These are phyloP conservation scores for Plebejus argus DNA, from an alignment of 2,888 invertebrate genomes.

Conservation along the genomic window DNA sequence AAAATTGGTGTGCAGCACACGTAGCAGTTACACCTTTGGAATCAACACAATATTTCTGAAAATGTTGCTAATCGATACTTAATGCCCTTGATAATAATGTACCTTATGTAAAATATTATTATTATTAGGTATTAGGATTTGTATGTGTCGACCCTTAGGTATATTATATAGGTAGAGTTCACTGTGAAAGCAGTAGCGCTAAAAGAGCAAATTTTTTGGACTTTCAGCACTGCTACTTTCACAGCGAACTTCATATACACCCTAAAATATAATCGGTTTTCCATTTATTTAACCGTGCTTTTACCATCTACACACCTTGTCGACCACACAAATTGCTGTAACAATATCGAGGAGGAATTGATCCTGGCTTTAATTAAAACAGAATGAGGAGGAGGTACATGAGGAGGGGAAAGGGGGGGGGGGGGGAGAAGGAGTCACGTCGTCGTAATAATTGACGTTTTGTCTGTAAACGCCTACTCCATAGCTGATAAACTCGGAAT, in stretches of 20 bases:
- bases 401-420: background rate
- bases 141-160: too few relatives aligned
- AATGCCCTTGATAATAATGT: background rate
- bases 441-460: constrained; percentile 22
- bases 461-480: background rate
- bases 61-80: background rate
- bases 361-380: constrained; percentile 16
- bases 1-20: background rate
- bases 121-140: too few relatives aligned
- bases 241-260: too few relatives aligned
- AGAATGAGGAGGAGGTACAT: background rate
- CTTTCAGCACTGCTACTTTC: too few relatives aligned
- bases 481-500: constrained; percentile 10
- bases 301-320: background rate
- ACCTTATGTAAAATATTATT: background rate
- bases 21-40: background rate
- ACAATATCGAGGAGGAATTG: constrained; percentile 1
- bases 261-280: too few relatives aligned
- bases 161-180: too few relatives aligned
- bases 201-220: background rate
- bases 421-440: background rate
- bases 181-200: background rate
- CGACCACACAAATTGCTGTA: background rate
- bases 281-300: too few relatives aligned
- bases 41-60: background rate